Base-by-base conservation (phyloP, 2,113 vertebrate species). In the Tretioscincus oriximinensis region DNA sequence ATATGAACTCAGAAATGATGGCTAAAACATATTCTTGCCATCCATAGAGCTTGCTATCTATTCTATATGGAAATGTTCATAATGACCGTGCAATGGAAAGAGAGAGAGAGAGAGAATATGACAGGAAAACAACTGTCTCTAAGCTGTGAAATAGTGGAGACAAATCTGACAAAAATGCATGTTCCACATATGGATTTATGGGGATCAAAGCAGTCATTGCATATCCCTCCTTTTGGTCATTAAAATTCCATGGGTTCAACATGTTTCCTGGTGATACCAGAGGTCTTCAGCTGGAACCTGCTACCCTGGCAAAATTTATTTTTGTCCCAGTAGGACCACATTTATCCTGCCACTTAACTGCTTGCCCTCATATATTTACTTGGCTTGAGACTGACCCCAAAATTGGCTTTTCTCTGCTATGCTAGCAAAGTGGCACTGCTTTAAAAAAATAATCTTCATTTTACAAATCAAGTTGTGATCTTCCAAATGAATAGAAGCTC, bases 101-200 rank as follows among this genome's bases (percentile, higher is more conserved):
- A 76, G 80, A n/a, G 31, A 61, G 26, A 47, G 66, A 79, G 54
- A 58, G 51, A 51, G 51, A 58, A 14, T 18, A 58, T 41, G 66
- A 35, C 28, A 16, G 26, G 54, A 35, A 1, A 58, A 26, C 14
- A 5, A 28, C 28, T 31, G 49, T 75, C 81, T 9, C 0, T 7
- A 66, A 71, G 11, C 35, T 3, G 24, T 47, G 81, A 70, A 49
- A 58, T 0, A 0, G 63, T 7, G 69, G 54, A 24, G 66, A 24
- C 49, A 69, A 64, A 29, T 1, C 16, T 1, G 29, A 5, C 47
- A 0, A 58, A 0, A 24, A 5, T 3, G 4, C n/a, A 0, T 7
- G 1, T 31, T n/a, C 0, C 0, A 22, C 0, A 18, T 61, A 66
- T 63, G 14, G n/a, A n/a, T n/a, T 26, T 3, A 29, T 0, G 76